phyloP scores from a whole-genome alignment of 2,113 vertebrate species.

The Sminthopsis crassicaudata region DNA sequence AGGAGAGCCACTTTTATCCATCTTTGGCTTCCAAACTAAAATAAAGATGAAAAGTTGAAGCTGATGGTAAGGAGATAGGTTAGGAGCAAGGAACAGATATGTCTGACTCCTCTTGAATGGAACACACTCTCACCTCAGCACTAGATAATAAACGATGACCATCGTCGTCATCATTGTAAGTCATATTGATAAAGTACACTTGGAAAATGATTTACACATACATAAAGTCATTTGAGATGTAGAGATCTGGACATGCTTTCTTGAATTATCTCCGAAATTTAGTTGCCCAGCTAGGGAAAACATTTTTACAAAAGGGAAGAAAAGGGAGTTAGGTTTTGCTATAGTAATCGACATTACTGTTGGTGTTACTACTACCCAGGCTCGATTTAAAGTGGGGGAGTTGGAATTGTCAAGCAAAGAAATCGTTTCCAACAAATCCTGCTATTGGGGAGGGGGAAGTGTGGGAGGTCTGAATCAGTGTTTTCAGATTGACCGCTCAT shows the following conservation, averaged over 20 bases:
- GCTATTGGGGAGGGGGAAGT: not conserved
- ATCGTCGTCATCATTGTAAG: not conserved
- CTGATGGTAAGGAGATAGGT: not conserved
- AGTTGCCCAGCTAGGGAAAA: not conserved
- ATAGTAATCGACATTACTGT: not conserved
- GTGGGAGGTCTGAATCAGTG: not conserved
- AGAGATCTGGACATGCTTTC: not conserved
- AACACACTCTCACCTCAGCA: not conserved
- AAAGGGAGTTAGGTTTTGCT: not conserved
- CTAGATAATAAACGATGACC: not conserved
- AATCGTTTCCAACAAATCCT: constrained; percentile 15
- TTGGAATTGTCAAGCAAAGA: not conserved
- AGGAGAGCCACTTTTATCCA: not conserved
- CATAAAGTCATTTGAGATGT: not conserved
- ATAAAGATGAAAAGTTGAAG: not conserved
- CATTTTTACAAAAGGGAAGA: not conserved
- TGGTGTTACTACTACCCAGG: not conserved
- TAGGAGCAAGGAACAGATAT: not conserved
- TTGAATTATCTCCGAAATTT: not conserved
- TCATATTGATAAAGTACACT: not conserved
- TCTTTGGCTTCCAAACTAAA: not conserved
- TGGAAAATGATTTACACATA: not conserved
- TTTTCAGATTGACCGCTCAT: not conserved
- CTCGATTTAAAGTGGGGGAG: not conserved
- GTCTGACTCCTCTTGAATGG: not conserved